Conservation (phyloP, 2,113 vertebrate genomes). For the Channa maculata region DNA sequence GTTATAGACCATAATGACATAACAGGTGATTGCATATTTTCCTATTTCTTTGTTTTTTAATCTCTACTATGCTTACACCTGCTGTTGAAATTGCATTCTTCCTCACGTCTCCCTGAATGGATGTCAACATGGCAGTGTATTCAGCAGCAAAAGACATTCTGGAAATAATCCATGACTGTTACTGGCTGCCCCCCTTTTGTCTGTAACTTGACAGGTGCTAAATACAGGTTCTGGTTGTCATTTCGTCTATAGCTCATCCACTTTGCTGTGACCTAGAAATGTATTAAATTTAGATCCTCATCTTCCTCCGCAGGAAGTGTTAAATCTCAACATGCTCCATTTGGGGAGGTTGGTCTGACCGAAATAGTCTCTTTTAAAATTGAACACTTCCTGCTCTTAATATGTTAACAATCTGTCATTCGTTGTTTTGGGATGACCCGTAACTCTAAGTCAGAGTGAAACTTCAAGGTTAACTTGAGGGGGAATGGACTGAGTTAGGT, state of each 20-base stretch:
- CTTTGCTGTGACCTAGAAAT: conserved; percentile 54
- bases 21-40: no score
- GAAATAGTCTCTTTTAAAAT: neutral
- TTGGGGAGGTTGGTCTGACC: conserved; percentile 7
- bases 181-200: neutral
- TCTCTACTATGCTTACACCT: no score
- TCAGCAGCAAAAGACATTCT: neutral
- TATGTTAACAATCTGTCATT: neutral
- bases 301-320: conserved; percentile 34
- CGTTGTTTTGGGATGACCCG: conserved; percentile 8
- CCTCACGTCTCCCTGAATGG: no score
- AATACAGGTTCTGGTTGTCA: conserved; percentile 31
- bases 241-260: conserved; percentile 30
- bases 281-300: conserved; percentile 49
- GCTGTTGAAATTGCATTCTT: no score
- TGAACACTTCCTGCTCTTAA: conserved; percentile 3
- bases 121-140: neutral
- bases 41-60: no score
- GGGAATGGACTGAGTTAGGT: no score
- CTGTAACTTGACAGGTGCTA: neutral
- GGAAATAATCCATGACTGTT: neutral
- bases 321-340: conserved; percentile 31
- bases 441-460: neutral
- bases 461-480: no score
- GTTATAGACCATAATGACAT: no score